These are phyloP conservation scores for Loriculus beryllinus DNA, from an alignment of 2,797 vertebrate species.

Conservation along the genomic window DNA sequence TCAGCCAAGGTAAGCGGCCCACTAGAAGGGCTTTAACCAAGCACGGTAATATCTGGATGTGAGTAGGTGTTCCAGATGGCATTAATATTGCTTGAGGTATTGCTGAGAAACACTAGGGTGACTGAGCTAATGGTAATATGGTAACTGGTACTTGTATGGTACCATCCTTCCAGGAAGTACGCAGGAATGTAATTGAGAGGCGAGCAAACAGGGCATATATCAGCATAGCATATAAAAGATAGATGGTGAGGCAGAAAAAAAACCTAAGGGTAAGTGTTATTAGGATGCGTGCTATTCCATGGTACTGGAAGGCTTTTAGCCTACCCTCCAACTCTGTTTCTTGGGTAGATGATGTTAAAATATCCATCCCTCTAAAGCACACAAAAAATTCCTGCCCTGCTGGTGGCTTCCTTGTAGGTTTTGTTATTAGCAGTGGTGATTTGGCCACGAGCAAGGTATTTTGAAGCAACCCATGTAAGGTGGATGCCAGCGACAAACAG, in stretches of 20 bases:
- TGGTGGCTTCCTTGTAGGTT: conserved; percentile 33
- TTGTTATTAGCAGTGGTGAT: conserved; percentile 39
- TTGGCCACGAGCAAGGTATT: conserved; percentile 15
- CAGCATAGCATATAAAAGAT: not conserved
- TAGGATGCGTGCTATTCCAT: not conserved
- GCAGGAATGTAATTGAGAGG: not conserved
- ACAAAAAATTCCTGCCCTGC: not conserved
- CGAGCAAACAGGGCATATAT: not conserved
- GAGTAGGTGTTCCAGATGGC: not conserved
- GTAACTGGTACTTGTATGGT: not conserved
- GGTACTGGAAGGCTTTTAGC: not conserved
- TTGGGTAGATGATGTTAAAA: not conserved
- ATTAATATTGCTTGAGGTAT: not conserved
- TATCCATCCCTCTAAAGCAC: not conserved
- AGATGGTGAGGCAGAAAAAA: not conserved
- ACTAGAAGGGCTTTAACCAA: not conserved
- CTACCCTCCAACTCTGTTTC: not conserved
- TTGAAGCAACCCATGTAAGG: conserved; percentile 49
- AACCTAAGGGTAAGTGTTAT: not conserved
- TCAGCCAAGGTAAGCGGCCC: not conserved
- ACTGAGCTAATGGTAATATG: not conserved
- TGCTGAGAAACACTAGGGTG: not conserved
- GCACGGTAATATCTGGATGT: not conserved
- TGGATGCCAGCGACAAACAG: conserved; percentile 28
- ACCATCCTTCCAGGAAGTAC: not conserved